Evolutionary conservation across 2,797 vertebrate species (phyloP).

Genomic region (Argentina silus): DNA sequence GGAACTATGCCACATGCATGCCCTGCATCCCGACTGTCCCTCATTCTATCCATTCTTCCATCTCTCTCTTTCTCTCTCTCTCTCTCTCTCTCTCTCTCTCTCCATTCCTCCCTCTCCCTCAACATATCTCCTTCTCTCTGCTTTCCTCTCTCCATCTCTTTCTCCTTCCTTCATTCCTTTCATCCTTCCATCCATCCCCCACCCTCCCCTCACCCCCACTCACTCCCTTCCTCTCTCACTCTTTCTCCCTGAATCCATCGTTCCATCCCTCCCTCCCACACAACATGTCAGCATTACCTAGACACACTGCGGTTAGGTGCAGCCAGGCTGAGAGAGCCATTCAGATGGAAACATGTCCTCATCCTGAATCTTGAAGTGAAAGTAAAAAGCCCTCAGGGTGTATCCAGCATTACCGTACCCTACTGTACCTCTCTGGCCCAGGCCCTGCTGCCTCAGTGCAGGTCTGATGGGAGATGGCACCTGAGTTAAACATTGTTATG

Average conservation of each 20-base stretch:
- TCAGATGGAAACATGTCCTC: conserved; percentile 21
- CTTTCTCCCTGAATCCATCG: neutral
- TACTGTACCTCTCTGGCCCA: neutral
- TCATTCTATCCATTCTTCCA: neutral
- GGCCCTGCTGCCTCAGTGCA: neutral
- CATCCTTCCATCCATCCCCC: conserved; percentile 17
- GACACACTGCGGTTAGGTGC: conserved; percentile 31
- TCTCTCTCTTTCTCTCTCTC: conserved; percentile 19
- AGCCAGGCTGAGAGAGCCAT: conserved; percentile 3
- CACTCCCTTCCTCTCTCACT: neutral
- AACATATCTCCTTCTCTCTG: no score
- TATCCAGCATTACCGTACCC: neutral
- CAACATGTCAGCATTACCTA: conserved; percentile 35
- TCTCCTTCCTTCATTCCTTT: conserved; percentile 10
- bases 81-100: conserved; percentile 26
- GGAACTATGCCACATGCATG: neutral
- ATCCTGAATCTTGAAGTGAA: conserved; percentile 10
- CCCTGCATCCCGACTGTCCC: neutral
- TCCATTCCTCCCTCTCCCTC: no score
- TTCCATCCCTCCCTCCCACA: neutral
- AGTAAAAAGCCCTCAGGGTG: conserved; percentile 7
- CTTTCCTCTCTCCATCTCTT: neutral
- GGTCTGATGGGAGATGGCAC: conserved; percentile 42
- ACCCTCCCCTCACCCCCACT: conserved; percentile 16
- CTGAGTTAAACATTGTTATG: conserved; percentile 38